phyloP scores from a whole-genome alignment of 2,888 invertebrate genomes.

The Oscheius myriophilus region DNA sequence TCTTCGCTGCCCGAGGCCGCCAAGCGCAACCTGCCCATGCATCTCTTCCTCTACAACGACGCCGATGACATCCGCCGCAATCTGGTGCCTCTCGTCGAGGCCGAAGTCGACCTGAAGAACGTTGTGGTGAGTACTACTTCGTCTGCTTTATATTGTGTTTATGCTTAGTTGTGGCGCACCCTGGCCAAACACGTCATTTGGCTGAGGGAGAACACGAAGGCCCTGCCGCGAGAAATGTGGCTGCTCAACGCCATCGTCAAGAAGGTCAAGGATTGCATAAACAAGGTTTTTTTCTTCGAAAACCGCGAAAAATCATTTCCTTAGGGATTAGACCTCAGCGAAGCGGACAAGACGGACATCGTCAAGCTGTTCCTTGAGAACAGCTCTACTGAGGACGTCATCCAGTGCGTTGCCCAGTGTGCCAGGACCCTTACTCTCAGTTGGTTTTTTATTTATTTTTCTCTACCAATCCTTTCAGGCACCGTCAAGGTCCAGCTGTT shows the following conservation, averaged over 20 bases:
- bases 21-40: conserved; percentile 11
- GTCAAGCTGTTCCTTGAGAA: background rate
- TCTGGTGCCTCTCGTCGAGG: conserved; percentile 27
- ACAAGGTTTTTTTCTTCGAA: conserved; percentile 2
- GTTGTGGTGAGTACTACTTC: conserved; percentile 6
- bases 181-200: conserved; percentile 33
- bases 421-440: conserved; percentile 46
- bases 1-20: background rate
- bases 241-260: conserved; percentile 35
- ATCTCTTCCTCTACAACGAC: conserved; percentile 22
- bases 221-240: conserved; percentile 41
- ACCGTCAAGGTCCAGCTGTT: conserved; percentile 45
- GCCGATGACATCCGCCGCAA: conserved; percentile 11
- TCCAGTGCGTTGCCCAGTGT: conserved; percentile 40
- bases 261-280: conserved; percentile 20
- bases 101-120: conserved; percentile 21
- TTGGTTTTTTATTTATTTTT: conserved; percentile 2
- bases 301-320: background rate
- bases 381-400: conserved; percentile 23
- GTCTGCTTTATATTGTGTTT: background rate
- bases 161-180: conserved; percentile 40
- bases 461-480: conserved; percentile 15
- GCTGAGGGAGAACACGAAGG: conserved; percentile 27
- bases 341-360: background rate
- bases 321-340: conserved; percentile 10